phyloP scores from a whole-genome alignment of 1,140 invertebrate genomes.

The Drosophila tani region DNA sequence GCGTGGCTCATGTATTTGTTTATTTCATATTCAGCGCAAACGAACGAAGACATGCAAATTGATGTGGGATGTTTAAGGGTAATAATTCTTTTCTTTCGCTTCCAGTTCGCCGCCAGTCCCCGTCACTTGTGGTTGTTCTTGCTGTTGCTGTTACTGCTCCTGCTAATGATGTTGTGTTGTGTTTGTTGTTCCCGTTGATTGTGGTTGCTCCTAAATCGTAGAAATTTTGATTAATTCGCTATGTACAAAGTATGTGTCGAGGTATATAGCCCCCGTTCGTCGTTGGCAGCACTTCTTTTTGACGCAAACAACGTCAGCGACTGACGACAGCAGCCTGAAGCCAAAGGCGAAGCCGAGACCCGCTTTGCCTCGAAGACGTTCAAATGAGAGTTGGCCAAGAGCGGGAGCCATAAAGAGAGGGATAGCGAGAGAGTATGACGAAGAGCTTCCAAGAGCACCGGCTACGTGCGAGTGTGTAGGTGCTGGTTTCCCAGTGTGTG shows the following conservation, averaged over 20 bases:
- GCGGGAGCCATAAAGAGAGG: conserved; percentile 12
- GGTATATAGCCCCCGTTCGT: background rate
- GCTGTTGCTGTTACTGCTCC: too few relatives aligned
- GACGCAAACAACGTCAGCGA: conserved; percentile 75
- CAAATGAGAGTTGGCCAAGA: conserved; percentile 19
- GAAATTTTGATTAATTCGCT: conserved; percentile 40
- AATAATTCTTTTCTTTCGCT: conserved; percentile 8
- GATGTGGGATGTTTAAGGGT: conserved; percentile 36
- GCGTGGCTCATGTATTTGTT: conserved; percentile 79
- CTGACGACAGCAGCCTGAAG: conserved; percentile 74
- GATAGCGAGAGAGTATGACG: conserved; percentile 1
- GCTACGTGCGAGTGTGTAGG: conserved; percentile 43
- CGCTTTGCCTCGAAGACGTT: conserved; percentile 28
- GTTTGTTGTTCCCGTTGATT: conserved; percentile 7
- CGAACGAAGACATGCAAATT: conserved; percentile 80
- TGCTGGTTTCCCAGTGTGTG: conserved; percentile 11
- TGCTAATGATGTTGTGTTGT: conserved; percentile 2
- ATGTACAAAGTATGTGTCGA: conserved; percentile 17
- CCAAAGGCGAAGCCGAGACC: conserved; percentile 22
- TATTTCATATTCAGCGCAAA: conserved; percentile 76
- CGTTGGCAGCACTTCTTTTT: conserved; percentile 63
- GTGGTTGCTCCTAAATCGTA: conserved; percentile 30
- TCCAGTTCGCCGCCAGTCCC: conserved; percentile 6
- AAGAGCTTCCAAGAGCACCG: conserved; percentile 54
- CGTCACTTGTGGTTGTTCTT: background rate